phyloP scores from a whole-genome alignment of 2,797 vertebrate genomes.

The Thamnophis elegans region DNA sequence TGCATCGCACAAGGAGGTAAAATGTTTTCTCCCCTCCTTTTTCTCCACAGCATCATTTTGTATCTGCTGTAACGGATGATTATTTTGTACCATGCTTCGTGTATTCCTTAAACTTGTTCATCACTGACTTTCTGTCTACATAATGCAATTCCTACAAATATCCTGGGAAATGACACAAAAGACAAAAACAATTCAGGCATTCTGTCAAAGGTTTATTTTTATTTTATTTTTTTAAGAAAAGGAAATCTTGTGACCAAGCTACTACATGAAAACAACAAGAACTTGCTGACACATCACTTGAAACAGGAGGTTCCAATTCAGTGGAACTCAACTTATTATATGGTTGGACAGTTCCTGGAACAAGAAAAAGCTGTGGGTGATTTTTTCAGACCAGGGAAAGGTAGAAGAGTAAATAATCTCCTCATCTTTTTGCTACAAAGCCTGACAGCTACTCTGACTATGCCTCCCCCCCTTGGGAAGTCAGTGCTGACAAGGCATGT shows the following conservation, averaged over 20 bases:
- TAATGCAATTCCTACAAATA: constrained; percentile 43
- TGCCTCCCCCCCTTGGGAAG: constrained; percentile 17
- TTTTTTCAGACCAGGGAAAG: constrained; percentile 42
- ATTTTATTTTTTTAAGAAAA: constrained; percentile 14
- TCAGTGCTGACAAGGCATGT: constrained; percentile 1
- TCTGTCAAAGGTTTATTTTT: constrained; percentile 39
- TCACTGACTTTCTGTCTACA: constrained; percentile 30
- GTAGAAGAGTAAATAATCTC: constrained; percentile 25
- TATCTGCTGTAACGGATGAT: neutral
- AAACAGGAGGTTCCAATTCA: constrained; percentile 48
- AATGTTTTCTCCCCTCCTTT: neutral
- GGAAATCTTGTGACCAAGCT: constrained; percentile 42
- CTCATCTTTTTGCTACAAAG: neutral
- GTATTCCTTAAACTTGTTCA: constrained; percentile 25
- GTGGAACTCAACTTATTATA: constrained; percentile 43
- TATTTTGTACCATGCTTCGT: neutral
- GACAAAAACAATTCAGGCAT: constrained; percentile 48
- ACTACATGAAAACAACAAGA: constrained; percentile 26
- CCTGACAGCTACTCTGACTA: constrained; percentile 38
- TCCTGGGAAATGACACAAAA: constrained; percentile 17
- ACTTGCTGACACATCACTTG: constrained; percentile 56
- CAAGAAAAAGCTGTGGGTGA: constrained; percentile 46
- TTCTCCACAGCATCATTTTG: rapidly evolving
- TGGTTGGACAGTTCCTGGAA: constrained; percentile 48
- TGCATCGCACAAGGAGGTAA: neutral